Conservation (phyloP, 1,140 invertebrate species). For the Polypedilum pembai region DNA sequence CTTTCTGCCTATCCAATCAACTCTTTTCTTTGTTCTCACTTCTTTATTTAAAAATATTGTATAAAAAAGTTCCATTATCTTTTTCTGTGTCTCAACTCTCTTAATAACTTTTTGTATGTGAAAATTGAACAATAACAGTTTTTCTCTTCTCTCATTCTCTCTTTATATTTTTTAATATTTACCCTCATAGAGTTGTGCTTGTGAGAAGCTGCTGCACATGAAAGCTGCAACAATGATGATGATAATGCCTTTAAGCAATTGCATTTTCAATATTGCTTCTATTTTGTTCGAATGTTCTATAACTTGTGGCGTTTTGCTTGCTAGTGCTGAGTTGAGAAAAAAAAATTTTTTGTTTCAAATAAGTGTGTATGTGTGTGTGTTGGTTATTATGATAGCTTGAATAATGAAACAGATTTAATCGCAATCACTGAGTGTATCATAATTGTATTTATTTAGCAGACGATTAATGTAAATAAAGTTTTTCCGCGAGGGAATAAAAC, state of each 20-base stretch:
- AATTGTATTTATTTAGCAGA: constrained; percentile 15
- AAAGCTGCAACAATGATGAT: constrained; percentile 6
- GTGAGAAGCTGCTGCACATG: neutral
- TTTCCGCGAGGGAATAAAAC: neutral
- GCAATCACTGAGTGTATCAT: neutral
- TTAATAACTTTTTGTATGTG: no score
- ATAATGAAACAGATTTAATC: constrained; percentile 14
- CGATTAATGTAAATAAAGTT: constrained; percentile 13
- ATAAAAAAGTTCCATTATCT: no score
- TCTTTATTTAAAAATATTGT: no score
- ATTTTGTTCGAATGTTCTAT: neutral
- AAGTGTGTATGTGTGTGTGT: neutral
- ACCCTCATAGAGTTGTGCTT: neutral
- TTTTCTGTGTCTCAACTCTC: no score
- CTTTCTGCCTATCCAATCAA: no score
- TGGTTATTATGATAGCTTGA: neutral
- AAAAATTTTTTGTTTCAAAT: neutral
- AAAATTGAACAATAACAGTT: no score
- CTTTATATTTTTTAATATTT: no score
- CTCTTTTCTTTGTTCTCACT: no score
- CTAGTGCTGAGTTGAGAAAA: neutral
- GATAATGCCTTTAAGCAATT: neutral
- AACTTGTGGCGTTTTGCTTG: neutral
- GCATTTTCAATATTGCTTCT: neutral
- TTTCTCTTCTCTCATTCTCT: no score